Conservation (phyloP, 2,113 vertebrate genomes). For the Eidolon helvum region DNA sequence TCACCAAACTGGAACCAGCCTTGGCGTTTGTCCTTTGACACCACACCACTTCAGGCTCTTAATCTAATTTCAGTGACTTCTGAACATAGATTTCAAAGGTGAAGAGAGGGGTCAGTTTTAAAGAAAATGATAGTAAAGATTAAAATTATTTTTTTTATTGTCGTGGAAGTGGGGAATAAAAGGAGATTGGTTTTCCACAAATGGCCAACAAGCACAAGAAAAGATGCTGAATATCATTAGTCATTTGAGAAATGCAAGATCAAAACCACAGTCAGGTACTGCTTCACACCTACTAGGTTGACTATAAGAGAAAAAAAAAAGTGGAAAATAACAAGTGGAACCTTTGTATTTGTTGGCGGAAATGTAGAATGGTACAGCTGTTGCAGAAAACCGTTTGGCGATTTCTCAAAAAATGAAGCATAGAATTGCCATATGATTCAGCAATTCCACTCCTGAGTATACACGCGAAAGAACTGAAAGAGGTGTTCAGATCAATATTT, state of each 20-base stretch:
- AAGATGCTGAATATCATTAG: neutral
- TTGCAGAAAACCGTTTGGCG: neutral
- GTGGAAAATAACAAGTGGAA: neutral
- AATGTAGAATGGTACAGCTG: neutral
- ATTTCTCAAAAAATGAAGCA: neutral
- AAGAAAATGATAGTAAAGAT: neutral
- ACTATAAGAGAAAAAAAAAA: neutral
- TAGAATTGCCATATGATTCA: neutral
- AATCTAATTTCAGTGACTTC: neutral
- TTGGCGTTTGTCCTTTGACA: neutral
- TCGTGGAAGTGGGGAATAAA: neutral
- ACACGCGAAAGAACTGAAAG: neutral
- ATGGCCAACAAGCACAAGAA: neutral
- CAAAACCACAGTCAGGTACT: neutral
- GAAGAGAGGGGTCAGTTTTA: neutral
- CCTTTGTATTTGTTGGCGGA: neutral
- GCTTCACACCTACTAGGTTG: neutral
- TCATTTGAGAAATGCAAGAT: neutral
- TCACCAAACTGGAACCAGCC: neutral
- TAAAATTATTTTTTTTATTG: neutral
- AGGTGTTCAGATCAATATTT: neutral
- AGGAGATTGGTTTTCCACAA: neutral
- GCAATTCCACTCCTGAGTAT: too few species aligned
- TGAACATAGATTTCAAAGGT: neutral
- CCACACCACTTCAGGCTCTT: neutral